Evolutionary conservation across 2,113 vertebrate species (phyloP).

Genomic region (Argyrosomus japonicus): DNA sequence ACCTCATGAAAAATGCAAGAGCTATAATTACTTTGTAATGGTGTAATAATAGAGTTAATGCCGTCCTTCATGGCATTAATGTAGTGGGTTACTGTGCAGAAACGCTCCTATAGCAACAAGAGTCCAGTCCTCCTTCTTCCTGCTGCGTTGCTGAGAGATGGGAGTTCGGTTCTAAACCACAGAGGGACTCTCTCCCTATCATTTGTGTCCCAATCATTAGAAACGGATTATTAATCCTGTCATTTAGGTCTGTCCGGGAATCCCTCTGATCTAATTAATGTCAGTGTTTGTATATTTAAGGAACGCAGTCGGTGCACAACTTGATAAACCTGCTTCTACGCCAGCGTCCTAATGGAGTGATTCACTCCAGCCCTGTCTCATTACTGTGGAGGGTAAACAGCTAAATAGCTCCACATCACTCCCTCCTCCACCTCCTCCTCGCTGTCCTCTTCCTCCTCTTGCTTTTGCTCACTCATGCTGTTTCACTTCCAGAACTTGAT

Average conservation of each 20-base stretch:
- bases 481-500: conserved; percentile 30
- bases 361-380: conserved; percentile 48
- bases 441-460: neutral
- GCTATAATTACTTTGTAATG: neutral
- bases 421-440: neutral
- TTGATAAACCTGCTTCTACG: conserved; percentile 35
- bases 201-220: neutral
- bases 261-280: conserved; percentile 55
- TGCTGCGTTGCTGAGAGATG: neutral
- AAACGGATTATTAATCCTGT: conserved; percentile 60
- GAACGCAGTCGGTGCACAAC: neutral
- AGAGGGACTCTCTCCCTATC: neutral
- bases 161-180: neutral
- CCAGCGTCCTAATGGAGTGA: conserved; percentile 51
- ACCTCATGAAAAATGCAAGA: neutral
- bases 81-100: neutral
- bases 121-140: neutral
- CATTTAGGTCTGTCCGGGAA: conserved; percentile 47
- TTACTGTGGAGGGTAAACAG: conserved; percentile 48
- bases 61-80: neutral
- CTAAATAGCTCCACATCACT: conserved; percentile 30
- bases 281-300: conserved; percentile 60
- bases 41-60: neutral
- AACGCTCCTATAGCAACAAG: neutral
- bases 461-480: conserved; percentile 28